These are phyloP conservation scores for Lanistes nyassanus DNA, from an alignment of 1,140 invertebrate species.

Conservation along the genomic window DNA sequence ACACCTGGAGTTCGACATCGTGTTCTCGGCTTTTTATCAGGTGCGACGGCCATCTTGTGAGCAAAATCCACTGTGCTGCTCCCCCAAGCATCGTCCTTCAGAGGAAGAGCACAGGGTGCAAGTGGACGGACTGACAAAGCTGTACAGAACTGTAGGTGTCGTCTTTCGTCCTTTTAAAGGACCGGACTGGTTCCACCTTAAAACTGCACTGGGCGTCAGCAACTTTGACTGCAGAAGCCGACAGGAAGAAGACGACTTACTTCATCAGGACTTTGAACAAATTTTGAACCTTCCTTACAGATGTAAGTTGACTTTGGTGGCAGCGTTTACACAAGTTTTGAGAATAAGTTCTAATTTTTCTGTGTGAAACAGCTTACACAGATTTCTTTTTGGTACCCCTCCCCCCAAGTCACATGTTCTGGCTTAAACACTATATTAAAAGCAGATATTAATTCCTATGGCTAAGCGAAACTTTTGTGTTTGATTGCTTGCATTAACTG, in stretches of 20 bases:
- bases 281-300: neutral
- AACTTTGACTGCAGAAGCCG: neutral
- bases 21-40: neutral
- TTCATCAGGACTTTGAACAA: neutral
- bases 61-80: neutral
- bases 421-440: too few relatives aligned
- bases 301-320: too few relatives aligned
- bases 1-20: neutral
- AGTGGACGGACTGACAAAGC: neutral
- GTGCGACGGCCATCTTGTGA: slow-evolving; percentile 1
- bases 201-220: neutral
- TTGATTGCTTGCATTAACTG: too few relatives aligned
- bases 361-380: too few relatives aligned
- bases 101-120: neutral
- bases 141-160: neutral
- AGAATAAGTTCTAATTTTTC: too few relatives aligned
- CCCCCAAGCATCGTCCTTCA: neutral
- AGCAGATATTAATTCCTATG: too few relatives aligned
- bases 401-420: too few relatives aligned
- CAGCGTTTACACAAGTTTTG: too few relatives aligned
- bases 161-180: neutral
- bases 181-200: neutral
- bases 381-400: too few relatives aligned
- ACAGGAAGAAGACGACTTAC: neutral
- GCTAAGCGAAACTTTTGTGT: too few relatives aligned